Percentiles rank a stretch among this genome's conserved stretches.
These are phyloP conservation scores for Bimastos eiseni DNA, from an alignment of 2,888 invertebrate species.

Conservation along the genomic window DNA sequence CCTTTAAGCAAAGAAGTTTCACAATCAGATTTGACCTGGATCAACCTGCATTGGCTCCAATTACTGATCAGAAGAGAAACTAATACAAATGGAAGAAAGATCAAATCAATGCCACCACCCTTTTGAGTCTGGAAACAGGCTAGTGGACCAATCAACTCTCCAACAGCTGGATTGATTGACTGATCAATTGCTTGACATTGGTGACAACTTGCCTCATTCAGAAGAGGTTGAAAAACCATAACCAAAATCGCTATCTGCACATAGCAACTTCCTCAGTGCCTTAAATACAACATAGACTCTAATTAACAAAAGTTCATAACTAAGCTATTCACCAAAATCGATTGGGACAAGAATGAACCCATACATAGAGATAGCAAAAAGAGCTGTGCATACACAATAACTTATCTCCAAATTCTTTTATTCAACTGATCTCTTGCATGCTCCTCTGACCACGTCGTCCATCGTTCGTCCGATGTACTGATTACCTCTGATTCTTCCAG, in stretches of 20 bases:
- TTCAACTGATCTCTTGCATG: background rate
- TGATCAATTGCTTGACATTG: background rate
- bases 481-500: background rate
- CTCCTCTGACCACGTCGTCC: background rate
- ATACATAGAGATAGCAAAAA: background rate
- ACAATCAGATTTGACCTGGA: background rate
- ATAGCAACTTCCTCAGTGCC: background rate
- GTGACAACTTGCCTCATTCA: background rate
- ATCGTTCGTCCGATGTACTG: background rate
- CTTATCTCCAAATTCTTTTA: background rate
- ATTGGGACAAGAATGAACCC: background rate
- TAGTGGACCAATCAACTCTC: background rate
- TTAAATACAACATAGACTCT: background rate
- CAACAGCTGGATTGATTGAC: background rate
- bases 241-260: background rate
- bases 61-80: background rate
- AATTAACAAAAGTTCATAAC: background rate
- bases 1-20: background rate
- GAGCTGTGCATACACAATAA: background rate
- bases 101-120: background rate
- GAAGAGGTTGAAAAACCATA: background rate
- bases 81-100: background rate
- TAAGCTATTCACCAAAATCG: background rate
- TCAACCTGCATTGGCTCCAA: background rate
- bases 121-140: background rate